Percentiles rank a stretch among this genome's conserved stretches.
These are phyloP conservation scores for Oscheius sp. DNA, from an alignment of 2,888 invertebrate species.

Conservation along the genomic window DNA sequence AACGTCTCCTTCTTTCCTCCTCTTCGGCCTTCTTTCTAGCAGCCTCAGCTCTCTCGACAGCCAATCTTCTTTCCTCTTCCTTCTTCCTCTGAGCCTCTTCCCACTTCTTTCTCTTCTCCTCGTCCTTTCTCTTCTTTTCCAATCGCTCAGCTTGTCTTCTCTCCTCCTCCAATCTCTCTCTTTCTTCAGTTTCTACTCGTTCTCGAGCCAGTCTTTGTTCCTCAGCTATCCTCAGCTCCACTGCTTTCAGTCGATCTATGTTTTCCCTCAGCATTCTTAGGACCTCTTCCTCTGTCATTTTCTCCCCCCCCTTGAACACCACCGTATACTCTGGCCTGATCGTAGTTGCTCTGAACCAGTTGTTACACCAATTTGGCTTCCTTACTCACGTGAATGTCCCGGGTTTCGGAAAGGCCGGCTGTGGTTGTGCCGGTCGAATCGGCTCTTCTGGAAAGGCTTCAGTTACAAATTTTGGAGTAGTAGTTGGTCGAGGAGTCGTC, in stretches of 20 bases:
- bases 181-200: slow-evolving; percentile 35
- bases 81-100: slow-evolving; percentile 4
- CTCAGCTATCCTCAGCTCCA: slow-evolving; percentile 42
- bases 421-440: background rate
- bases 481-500: slow-evolving; percentile 7
- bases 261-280: slow-evolving; percentile 41
- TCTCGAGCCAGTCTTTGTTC: slow-evolving; percentile 27
- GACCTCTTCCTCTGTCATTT: slow-evolving; percentile 54
- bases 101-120: slow-evolving; percentile 31
- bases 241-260: slow-evolving; percentile 41
- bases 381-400: slow-evolving; percentile 3
- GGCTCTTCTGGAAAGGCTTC: slow-evolving; percentile 4
- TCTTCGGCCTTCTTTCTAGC: slow-evolving; percentile 10
- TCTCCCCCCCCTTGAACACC: slow-evolving; percentile 53
- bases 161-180: slow-evolving; percentile 31
- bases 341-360: slow-evolving; percentile 19
- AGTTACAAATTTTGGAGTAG: background rate
- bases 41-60: slow-evolving; percentile 10
- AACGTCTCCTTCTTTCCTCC: slow-evolving; percentile 5
- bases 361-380: background rate
- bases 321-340: slow-evolving; percentile 49
- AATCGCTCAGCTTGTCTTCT: slow-evolving; percentile 22
- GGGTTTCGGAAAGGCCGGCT: slow-evolving; percentile 20
- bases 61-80: slow-evolving; percentile 19
- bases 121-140: slow-evolving; percentile 43